Evolutionary conservation across 2,888 invertebrate species (phyloP).

Genomic region (Isotomurus palustris): DNA sequence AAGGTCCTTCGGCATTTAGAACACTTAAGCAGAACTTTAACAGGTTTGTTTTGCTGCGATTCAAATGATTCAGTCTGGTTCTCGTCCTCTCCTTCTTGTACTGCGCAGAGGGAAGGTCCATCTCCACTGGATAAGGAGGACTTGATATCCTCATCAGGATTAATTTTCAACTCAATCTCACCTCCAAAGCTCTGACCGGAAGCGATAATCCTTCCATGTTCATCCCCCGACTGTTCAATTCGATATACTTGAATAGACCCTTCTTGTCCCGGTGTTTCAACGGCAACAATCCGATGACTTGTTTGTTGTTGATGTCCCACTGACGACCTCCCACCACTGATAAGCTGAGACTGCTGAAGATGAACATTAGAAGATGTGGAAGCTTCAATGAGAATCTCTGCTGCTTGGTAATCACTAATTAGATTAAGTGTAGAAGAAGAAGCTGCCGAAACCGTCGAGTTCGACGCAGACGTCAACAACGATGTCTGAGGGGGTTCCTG

Average conservation of each 20-base stretch:
- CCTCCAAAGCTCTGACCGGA: too few species aligned
- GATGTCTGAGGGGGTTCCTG: too few species aligned
- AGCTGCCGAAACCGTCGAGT: too few species aligned
- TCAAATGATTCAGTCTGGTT: neutral
- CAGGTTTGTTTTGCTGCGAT: too few species aligned
- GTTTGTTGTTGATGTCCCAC: too few species aligned
- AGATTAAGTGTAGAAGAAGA: neutral
- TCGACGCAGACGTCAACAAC: too few species aligned
- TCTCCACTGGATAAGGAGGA: neutral
- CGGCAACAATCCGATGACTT: neutral
- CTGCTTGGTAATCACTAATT: constrained; percentile 4
- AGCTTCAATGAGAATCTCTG: neutral
- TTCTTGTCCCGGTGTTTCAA: neutral
- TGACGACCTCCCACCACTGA: too few species aligned
- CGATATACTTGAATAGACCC: too few species aligned
- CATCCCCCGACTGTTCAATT: neutral
- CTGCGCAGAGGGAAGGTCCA: neutral
- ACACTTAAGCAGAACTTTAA: constrained; percentile 47
- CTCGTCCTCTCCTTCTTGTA: neutral
- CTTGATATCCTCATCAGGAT: neutral
- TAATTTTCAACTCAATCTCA: too few species aligned
- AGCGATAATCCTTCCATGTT: neutral
- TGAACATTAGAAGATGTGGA: neutral
- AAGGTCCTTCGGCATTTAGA: constrained; percentile 58
- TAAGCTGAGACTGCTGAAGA: too few species aligned